Evolutionary conservation across 1,140 invertebrate species (phyloP).

Genomic region (Globodera ellingtonae): DNA sequence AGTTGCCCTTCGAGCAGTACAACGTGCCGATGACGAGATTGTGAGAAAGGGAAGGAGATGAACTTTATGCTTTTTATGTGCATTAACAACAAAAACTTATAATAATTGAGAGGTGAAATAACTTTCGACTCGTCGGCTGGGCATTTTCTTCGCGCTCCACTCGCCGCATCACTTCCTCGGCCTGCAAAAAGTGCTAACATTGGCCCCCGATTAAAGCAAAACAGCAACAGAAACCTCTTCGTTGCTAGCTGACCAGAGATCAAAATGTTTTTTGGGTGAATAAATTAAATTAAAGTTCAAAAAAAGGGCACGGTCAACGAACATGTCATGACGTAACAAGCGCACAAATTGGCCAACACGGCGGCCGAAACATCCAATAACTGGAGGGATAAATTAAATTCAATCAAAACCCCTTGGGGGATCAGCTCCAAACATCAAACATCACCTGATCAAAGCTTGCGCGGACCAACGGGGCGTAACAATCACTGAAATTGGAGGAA

Average conservation of each 20-base stretch:
- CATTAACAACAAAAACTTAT: conserved; percentile 1
- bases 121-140: conserved; percentile 83
- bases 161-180: conserved; percentile 96
- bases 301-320: background rate
- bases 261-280: no score
- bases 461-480: conserved; percentile 97
- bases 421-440: background rate
- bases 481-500: conserved; percentile 70
- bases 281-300: no score
- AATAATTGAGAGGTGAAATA: conserved; percentile 95
- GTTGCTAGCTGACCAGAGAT: conserved; percentile 75
- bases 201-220: background rate
- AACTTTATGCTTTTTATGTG: no score
- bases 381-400: conserved; percentile 65
- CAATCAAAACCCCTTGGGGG: conserved; percentile 30
- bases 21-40: conserved; percentile 96
- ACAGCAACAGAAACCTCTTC: conserved; percentile 72
- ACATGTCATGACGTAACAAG: conserved; percentile 96
- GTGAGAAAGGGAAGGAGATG: background rate
- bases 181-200: conserved; percentile 66
- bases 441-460: conserved; percentile 88
- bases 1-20: conserved; percentile 95
- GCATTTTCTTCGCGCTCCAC: conserved; percentile 97
- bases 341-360: conserved; percentile 94
- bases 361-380: conserved; percentile 92